A percentile compares a stretch with the other conserved stretches of the same genome.
Evolutionary conservation across 2,888 invertebrate species (phyloP).

Genomic region (Drosophila dives): DNA sequence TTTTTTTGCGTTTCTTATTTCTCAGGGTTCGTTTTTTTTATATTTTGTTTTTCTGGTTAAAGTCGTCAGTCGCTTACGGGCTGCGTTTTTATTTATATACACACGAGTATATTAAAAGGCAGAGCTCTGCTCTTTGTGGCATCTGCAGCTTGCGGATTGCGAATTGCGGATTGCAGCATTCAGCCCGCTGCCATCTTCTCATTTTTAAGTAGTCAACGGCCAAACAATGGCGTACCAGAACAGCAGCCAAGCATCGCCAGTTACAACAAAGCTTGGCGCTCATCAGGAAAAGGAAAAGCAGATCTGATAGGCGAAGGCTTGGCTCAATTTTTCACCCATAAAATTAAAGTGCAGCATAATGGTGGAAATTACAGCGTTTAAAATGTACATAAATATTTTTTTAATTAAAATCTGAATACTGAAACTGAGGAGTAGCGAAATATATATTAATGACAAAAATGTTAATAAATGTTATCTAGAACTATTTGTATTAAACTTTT

Average conservation of each 20-base stretch:
- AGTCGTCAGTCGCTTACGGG: conserved; percentile 37
- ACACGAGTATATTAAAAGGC: conserved; percentile 31
- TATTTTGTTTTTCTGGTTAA: conserved; percentile 21
- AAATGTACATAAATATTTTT: neutral
- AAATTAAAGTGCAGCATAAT: conserved; percentile 3
- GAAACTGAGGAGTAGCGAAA: neutral
- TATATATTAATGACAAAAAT: neutral
- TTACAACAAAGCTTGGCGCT: conserved; percentile 27
- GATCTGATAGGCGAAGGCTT: conserved; percentile 21
- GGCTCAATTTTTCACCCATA: conserved; percentile 10
- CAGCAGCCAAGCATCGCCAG: conserved; percentile 34
- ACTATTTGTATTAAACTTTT: neutral
- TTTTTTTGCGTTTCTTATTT: conserved; percentile 11
- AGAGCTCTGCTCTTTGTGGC: conserved; percentile 14
- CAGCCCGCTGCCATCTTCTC: conserved; percentile 27
- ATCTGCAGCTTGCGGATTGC: conserved; percentile 17
- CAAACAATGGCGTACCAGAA: conserved; percentile 57
- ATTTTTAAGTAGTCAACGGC: conserved; percentile 53
- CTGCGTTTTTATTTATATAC: conserved; percentile 30
- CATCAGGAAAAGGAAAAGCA: conserved; percentile 38
- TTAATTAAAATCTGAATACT: neutral
- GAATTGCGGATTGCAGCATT: conserved; percentile 5
- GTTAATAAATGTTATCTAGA: neutral
- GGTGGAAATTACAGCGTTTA: conserved; percentile 37
- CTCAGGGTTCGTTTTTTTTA: neutral